Evolutionary conservation across 30 jellyfish, hydroid and myxozoan species (phyloP).

Genomic region (Pelagia noctiluca): DNA sequence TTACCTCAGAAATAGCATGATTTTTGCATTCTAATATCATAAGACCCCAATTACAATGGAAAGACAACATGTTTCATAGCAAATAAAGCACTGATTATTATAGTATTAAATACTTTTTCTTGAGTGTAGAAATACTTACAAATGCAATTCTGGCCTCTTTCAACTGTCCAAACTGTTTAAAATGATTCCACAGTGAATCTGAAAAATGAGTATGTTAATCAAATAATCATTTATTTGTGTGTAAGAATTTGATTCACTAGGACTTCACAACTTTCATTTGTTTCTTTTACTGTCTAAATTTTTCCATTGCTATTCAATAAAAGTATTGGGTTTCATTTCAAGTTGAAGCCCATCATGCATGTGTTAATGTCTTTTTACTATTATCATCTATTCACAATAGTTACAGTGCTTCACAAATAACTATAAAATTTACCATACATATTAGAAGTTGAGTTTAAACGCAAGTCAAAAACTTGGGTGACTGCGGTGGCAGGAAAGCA

Average conservation of each 20-base stretch:
- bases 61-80: too few species aligned
- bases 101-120: too few species aligned
- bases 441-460: too few species aligned
- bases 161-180: conserved; percentile 60
- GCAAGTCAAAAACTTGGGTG: too few species aligned
- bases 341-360: neutral
- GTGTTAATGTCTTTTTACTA: neutral
- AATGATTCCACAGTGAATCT: conserved; percentile 69
- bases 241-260: neutral
- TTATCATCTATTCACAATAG: neutral
- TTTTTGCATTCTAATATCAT: neutral
- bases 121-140: conserved; percentile 30
- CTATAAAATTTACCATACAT: too few species aligned
- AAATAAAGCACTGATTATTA: neutral
- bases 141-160: conserved; percentile 63
- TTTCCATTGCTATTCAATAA: too few species aligned
- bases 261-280: neutral
- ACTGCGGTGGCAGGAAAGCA: too few species aligned
- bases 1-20: neutral
- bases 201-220: neutral
- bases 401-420: too few species aligned
- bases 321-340: too few species aligned
- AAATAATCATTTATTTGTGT: neutral
- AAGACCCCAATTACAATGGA: neutral
- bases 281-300: too few species aligned